These are phyloP conservation scores for Megamerina dolium DNA, from an alignment of 2,888 invertebrate species.

Conservation along the genomic window DNA sequence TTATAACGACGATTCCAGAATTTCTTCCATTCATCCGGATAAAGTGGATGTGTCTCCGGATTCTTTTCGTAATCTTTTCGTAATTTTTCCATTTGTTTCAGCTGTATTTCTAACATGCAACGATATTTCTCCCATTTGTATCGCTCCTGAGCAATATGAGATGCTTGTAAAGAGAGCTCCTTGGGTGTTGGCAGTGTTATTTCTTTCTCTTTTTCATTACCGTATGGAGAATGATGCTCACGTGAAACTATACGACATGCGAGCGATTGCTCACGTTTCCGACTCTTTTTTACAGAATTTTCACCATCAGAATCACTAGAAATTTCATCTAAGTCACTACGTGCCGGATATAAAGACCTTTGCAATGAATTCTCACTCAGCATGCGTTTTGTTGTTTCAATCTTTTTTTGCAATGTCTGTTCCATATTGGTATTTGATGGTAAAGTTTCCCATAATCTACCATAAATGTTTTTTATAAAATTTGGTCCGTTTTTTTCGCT, in stretches of 20 bases:
- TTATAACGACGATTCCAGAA: constrained; percentile 82
- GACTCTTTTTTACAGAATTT: constrained; percentile 25
- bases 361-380: constrained; percentile 11
- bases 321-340: constrained; percentile 43
- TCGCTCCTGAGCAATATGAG: constrained; percentile 49
- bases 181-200: constrained; percentile 42
- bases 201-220: constrained; percentile 13
- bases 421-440: constrained; percentile 5
- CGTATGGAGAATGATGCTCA: constrained; percentile 29
- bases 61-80: constrained; percentile 73
- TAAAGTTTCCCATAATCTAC: constrained; percentile 36
- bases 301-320: constrained; percentile 34
- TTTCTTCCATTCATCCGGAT: constrained; percentile 84
- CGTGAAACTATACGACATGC: constrained; percentile 28
- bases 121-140: constrained; percentile 55
- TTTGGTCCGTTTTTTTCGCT: constrained; percentile 55
- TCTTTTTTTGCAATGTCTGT: constrained; percentile 20
- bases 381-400: constrained; percentile 42
- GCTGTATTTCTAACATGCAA: constrained; percentile 41
- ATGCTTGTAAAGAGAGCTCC: constrained; percentile 43
- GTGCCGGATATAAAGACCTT: constrained; percentile 27
- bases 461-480: constrained; percentile 52
- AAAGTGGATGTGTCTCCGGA: constrained; percentile 82
- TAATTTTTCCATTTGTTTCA: constrained; percentile 55
- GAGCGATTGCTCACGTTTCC: constrained; percentile 28